Evolutionary conservation across 2,797 vertebrate genomes (phyloP), one percentile per base, ranked within the genome.

Genomic region (Pagetopsis macropterus): DNA sequence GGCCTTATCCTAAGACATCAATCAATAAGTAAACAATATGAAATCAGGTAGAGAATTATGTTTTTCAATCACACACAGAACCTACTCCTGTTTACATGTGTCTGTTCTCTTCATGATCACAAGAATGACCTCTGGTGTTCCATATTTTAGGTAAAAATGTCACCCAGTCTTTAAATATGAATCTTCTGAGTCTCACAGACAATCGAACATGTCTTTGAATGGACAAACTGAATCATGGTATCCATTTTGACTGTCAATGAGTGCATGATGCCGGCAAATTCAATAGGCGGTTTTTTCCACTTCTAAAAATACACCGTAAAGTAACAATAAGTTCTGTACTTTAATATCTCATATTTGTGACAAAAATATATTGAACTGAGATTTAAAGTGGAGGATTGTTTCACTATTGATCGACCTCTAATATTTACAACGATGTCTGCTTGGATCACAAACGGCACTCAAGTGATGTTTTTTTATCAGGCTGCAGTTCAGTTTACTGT

Each of bases 141-240:
- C 12, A 15, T 9, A 10, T 10, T 31, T 9, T 12, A 21, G 12
- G 15, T 44, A 21, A 57, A 51, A 15, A 41, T 67, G 16, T 19
- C 2, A 0, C 2, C 4, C 1, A 8, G 1, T 58, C 9, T 65
- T 66, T 71, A 72, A 70, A 65, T 49, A 57, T 61, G 61, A 51
- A 68, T 57, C 40, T 55, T 19, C 15, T 54, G 23, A 9, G 41
- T 55, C 50, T 52, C 9, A 19, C 14, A 59, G 40, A 54, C 19
- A 9, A 43, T 59, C n/a, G 1, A n/a, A 27, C 40, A 69, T 40
- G 60, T 65, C 54, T 77, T 64, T 23, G 5, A 57, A 67, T 63
- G 52, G 52, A 54, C 10, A 55, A 60, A 59, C 8, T 43, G 13
- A 40, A 27, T 14, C 4, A 45, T 48, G 4, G 7, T 27, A 27